phyloP scores from a whole-genome alignment of 2,888 invertebrate genomes.

The Metopia argyrocephala region DNA sequence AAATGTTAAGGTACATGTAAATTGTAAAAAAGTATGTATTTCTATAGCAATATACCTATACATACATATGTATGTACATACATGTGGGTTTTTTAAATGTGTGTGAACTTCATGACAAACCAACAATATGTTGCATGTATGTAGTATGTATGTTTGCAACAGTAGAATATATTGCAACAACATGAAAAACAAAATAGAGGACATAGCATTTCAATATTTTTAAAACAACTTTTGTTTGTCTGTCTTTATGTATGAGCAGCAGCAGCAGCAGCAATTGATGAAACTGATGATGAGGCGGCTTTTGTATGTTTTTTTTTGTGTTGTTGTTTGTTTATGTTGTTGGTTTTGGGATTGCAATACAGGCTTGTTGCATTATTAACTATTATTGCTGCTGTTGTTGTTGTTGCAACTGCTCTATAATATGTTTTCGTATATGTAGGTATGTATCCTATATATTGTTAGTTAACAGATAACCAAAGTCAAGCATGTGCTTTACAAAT shows the following conservation, averaged over 20 bases:
- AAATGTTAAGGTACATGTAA: constrained; percentile 12
- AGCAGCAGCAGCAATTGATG: constrained; percentile 51
- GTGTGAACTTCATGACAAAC: constrained; percentile 55
- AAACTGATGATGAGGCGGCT: constrained; percentile 62
- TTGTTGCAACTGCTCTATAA: too few relatives aligned
- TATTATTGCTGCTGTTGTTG: constrained; percentile 11
- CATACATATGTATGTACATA: background rate
- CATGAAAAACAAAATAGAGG: constrained; percentile 45
- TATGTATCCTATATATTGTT: constrained; percentile 45
- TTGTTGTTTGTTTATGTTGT: constrained; percentile 35
- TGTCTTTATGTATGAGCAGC: constrained; percentile 34
- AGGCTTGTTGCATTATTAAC: constrained; percentile 40
- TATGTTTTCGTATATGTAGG: background rate
- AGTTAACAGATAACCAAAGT: constrained; percentile 66
- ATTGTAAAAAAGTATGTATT: too few relatives aligned
- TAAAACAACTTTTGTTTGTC: constrained; percentile 14
- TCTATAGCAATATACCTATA: too few relatives aligned
- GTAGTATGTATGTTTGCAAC: background rate
- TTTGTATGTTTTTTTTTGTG: constrained; percentile 31
- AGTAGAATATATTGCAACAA: constrained; percentile 24
- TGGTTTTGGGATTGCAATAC: constrained; percentile 49
- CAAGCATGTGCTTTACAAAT: constrained; percentile 56
- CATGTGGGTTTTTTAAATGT: background rate
- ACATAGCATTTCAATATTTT: constrained; percentile 59
- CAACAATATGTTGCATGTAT: constrained; percentile 55